Base-by-base conservation (phyloP, 2,113 vertebrate species). In the Leptobrachium ailaonicum region DNA sequence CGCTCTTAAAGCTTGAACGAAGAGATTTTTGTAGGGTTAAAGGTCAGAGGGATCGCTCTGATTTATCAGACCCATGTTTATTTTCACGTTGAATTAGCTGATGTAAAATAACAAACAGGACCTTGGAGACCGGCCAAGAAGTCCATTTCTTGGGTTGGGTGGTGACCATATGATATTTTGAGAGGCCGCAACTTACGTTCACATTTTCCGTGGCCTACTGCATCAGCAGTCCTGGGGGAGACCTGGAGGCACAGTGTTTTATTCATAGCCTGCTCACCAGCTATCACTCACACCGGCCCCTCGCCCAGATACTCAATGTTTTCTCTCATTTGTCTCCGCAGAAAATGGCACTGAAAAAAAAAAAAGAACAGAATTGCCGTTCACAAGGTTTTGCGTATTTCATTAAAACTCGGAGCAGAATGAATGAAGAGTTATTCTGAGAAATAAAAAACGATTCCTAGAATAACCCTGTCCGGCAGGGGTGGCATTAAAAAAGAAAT, bases 21-120 rank as follows among this genome's bases (percentile, higher is more conserved):
- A 8, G 6, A 43, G 76, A 10, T 0, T 79, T 81, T 53, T 75
- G 73, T 68, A 0, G 0, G 83, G 89, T 92, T 89, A 92, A 79
- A 89, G 88, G 88, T 87, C 67, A 83, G 77, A 44, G 85, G 84
- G 79, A 85, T 84, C 71, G 82, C 86, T 88, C 85, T 76, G 82
- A 82, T 86, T 90, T 92, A 88, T 91, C 89, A 88, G 80, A 88
- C 85, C 82, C 71, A 8, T 90, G 89, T 92, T 92, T 92, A 85
- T 91, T 92, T 93, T 89, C 87, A 85, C 86, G 87, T 85, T 84
- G 87, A 83, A 86, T 74, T 6, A 43, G 83, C 85, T 83, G 85
- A 87, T 80, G 73, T 44, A 75, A 56, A 85, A 89, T 44, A 88
- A 90, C 85, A 85, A 75, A 85, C 82, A 88, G 87, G 20, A 88